Evolutionary conservation across 2,113 vertebrate species (phyloP).

Genomic region (Panurus biarmicus): DNA sequence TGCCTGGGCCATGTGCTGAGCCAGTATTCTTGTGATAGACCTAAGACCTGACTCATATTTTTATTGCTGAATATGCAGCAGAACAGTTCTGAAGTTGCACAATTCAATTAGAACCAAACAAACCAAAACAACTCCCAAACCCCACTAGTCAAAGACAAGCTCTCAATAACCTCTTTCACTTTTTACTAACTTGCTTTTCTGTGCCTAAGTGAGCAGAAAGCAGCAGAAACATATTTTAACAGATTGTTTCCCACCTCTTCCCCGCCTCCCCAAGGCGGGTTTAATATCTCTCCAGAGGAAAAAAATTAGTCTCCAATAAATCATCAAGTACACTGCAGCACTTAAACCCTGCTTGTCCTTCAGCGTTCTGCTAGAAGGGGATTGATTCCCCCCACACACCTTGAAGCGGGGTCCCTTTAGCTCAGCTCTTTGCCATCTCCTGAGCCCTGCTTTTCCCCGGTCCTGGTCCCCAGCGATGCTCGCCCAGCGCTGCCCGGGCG

Average conservation of each 20-base stretch:
- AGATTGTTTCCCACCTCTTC: not conserved
- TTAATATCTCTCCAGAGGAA: not conserved
- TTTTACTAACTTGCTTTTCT: not conserved
- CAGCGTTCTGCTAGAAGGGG: rapidly evolving
- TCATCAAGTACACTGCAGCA: not conserved
- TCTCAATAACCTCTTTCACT: not conserved
- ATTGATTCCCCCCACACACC: rapidly evolving
- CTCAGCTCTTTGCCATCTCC: not conserved
- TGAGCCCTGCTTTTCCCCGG: rapidly evolving
- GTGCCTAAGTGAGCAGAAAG: not conserved
- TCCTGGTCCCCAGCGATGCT: not conserved
- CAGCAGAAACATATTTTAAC: not conserved
- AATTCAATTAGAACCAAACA: not conserved
- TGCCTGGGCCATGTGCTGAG: not conserved
- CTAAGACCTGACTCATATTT: not conserved
- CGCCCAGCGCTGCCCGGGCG: not conserved
- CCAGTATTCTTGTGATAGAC: too few species aligned
- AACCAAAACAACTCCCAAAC: not conserved
- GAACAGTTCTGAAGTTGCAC: not conserved
- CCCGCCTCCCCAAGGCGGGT: not conserved
- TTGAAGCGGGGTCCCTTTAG: not conserved
- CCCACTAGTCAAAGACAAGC: not conserved
- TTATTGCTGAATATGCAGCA: not conserved
- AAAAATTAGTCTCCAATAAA: not conserved
- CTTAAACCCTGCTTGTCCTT: not conserved